phyloP scores from a whole-genome alignment of 2,113 vertebrate genomes.

The Plestiodon gilberti region DNA sequence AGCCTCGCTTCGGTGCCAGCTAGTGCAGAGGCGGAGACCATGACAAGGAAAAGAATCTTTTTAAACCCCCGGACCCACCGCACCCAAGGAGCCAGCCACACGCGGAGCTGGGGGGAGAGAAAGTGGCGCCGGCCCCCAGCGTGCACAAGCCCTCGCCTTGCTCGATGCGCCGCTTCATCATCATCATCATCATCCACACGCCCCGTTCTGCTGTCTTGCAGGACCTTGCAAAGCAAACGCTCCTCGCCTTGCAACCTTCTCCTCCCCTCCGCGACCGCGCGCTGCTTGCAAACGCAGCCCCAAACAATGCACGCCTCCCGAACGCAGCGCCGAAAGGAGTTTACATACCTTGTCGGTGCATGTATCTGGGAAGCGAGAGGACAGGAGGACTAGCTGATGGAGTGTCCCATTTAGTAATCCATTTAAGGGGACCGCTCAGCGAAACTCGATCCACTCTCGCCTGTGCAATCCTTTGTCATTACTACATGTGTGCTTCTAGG shows the following conservation, averaged over 20 bases:
- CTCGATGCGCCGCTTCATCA: neutral
- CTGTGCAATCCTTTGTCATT: conserved; percentile 83
- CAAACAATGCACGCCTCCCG: conserved; percentile 7
- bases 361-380: conserved; percentile 79
- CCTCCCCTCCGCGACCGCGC: neutral
- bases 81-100: neutral
- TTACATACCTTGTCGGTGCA: conserved; percentile 90
- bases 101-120: neutral
- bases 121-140: neutral
- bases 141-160: neutral
- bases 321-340: conserved; percentile 6
- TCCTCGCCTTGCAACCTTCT: neutral
- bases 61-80: neutral
- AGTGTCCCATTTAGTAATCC: conserved; percentile 92
- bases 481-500: conserved; percentile 73
- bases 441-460: conserved; percentile 74
- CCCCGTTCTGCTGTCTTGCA: neutral
- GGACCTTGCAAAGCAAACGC: neutral
- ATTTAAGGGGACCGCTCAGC: conserved; percentile 79
- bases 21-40: conserved; percentile 16
- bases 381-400: conserved; percentile 68
- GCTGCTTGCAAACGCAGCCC: conserved; percentile 20
- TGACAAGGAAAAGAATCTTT: neutral
- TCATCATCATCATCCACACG: neutral
- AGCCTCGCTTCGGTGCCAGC: neutral